Percentiles rank a stretch among this genome's conserved stretches.
These are phyloP conservation scores for Oligia fasciuncula DNA, from an alignment of 2,888 invertebrate genomes.

Conservation along the genomic window DNA sequence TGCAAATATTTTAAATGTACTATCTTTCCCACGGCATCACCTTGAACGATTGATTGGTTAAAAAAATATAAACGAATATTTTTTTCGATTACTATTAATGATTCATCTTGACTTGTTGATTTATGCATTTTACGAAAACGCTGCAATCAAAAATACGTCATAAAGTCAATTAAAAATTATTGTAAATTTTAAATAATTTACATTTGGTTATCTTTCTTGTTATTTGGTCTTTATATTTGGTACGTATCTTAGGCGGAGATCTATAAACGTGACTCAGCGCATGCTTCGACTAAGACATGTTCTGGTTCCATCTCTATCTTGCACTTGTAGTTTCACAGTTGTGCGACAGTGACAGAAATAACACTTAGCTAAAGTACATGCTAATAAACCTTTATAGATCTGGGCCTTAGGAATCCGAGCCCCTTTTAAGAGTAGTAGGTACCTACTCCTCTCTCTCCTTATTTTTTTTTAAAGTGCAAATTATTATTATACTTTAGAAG, in stretches of 20 bases:
- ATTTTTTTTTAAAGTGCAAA: background rate
- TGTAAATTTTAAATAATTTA: background rate
- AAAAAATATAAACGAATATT: background rate
- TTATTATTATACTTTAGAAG: no score
- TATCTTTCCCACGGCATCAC: conserved; percentile 45
- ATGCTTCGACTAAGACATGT: background rate
- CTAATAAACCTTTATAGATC: background rate
- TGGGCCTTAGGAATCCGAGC: background rate
- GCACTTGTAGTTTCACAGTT: background rate
- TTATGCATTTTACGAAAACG: conserved; percentile 19
- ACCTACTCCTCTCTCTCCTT: no score
- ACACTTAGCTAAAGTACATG: background rate
- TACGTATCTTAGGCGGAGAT: background rate
- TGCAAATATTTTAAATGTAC: conserved; percentile 38
- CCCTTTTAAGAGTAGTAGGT: background rate
- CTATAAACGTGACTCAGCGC: background rate
- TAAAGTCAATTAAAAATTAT: conserved; percentile 7
- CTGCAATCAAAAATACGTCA: conserved; percentile 4
- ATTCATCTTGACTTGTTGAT: background rate
- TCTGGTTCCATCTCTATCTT: background rate
- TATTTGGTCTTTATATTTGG: background rate
- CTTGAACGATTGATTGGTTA: conserved; percentile 27
- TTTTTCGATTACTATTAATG: background rate
- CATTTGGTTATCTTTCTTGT: background rate
- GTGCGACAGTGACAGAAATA: background rate